Percentiles rank a stretch among this genome's conserved stretches.
phyloP scores from a whole-genome alignment of 2,797 vertebrate genomes.

The Hoplostethus mediterraneus region DNA sequence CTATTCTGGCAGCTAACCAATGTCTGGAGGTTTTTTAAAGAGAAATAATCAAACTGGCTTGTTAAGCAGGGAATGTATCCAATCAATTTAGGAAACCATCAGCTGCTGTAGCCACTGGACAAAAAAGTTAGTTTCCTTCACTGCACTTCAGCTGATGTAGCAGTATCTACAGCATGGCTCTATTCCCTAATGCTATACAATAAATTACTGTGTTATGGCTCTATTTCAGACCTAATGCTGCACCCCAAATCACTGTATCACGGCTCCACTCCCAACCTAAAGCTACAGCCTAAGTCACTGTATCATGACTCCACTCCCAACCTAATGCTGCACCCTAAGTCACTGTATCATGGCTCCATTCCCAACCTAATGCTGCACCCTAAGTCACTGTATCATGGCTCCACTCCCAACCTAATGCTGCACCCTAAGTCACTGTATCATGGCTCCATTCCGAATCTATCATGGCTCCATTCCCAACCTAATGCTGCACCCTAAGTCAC shows the following conservation, averaged over 20 bases:
- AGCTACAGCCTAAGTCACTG: constrained; percentile 31
- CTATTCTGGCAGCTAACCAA: background rate
- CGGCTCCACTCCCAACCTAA: constrained; percentile 53
- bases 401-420: too few species aligned
- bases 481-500: background rate
- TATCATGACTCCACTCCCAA: constrained; percentile 4
- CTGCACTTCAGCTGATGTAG: background rate
- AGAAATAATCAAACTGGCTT: background rate
- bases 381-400: too few species aligned
- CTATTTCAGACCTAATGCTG: constrained; percentile 31
- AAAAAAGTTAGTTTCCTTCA: constrained; percentile 9
- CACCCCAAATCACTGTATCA: constrained; percentile 32
- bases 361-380: too few species aligned
- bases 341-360: too few species aligned
- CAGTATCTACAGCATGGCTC: constrained; percentile 4
- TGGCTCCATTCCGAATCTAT: too few species aligned
- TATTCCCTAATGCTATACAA: constrained; percentile 1
- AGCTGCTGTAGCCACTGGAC: constrained; percentile 8
- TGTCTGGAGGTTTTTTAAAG: background rate
- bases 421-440: too few species aligned
- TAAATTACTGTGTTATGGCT: constrained; percentile 28
- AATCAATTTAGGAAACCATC: constrained; percentile 11
- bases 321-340: too few species aligned
- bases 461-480: too few species aligned
- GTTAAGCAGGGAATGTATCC: background rate